Evolutionary conservation across 2,797 vertebrate species (phyloP).

Genomic region (Artibeus lituratus): DNA sequence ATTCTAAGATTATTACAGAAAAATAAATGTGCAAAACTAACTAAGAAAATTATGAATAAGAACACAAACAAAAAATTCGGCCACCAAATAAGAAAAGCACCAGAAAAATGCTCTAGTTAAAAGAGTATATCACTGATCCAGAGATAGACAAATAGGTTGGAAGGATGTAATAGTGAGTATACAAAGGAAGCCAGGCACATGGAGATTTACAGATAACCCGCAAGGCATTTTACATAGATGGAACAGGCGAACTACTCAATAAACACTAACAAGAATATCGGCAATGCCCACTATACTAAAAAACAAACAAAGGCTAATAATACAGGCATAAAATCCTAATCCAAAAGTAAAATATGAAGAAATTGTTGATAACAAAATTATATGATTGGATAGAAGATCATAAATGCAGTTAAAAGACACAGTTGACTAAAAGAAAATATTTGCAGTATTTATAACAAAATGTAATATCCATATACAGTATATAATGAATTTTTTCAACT

Average conservation of each 20-base stretch:
- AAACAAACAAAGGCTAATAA: background rate
- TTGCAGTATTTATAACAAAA: background rate
- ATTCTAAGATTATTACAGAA: background rate
- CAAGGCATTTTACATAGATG: background rate
- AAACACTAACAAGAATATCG: background rate
- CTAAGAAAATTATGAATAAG: background rate
- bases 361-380: background rate
- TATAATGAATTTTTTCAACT: background rate
- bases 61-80: background rate
- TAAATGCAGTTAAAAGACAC: background rate
- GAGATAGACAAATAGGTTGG: background rate
- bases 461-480: background rate
- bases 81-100: background rate
- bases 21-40: background rate
- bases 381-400: background rate
- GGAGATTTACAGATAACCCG: background rate
- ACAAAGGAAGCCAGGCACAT: background rate
- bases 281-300: background rate
- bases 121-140: background rate
- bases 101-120: background rate
- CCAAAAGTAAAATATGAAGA: background rate
- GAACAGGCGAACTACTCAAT: background rate
- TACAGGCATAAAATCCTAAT: background rate
- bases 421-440: background rate
- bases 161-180: accelerated